A percentile compares a stretch with the other conserved stretches of the same genome.
Conservation (phyloP, 2,113 vertebrate genomes). For the Crypturellus undulatus region DNA sequence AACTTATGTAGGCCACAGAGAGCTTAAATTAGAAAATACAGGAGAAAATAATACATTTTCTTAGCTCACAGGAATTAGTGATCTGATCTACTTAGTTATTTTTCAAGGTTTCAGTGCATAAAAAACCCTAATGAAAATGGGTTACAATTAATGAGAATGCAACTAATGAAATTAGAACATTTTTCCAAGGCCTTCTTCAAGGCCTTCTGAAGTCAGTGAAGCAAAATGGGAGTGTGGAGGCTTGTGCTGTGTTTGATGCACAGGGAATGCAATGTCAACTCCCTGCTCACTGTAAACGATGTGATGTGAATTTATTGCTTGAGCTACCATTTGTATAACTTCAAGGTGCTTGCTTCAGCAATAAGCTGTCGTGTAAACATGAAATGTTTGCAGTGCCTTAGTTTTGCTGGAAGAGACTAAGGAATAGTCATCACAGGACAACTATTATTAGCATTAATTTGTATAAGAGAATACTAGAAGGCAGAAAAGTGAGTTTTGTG, state of each 20-base stretch:
- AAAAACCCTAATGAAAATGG: not conserved
- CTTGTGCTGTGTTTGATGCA: not conserved
- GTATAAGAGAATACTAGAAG: accelerated
- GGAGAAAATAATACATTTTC: conserved; percentile 17
- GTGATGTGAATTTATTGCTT: not conserved
- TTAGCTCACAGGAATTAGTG: conserved; percentile 47
- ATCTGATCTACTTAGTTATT: conserved; percentile 60
- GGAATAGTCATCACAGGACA: not conserved
- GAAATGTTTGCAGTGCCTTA: not conserved
- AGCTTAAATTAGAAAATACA: conserved; percentile 46
- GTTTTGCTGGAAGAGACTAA: not conserved
- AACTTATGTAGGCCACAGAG: conserved; percentile 46
- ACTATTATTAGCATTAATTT: not conserved
- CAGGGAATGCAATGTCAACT: not conserved
- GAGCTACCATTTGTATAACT: not conserved
- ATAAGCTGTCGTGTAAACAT: not conserved
- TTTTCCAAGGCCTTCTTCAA: not conserved
- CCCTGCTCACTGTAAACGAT: not conserved
- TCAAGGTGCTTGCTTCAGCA: not conserved
- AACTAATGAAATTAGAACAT: not conserved
- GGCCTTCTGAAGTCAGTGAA: not conserved
- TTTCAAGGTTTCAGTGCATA: conserved; percentile 43
- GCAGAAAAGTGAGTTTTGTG: not conserved
- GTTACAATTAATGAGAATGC: not conserved
- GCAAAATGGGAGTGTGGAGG: not conserved